Evolutionary conservation across 2,888 invertebrate genomes (phyloP).

Genomic region (Drosophila mimica): DNA sequence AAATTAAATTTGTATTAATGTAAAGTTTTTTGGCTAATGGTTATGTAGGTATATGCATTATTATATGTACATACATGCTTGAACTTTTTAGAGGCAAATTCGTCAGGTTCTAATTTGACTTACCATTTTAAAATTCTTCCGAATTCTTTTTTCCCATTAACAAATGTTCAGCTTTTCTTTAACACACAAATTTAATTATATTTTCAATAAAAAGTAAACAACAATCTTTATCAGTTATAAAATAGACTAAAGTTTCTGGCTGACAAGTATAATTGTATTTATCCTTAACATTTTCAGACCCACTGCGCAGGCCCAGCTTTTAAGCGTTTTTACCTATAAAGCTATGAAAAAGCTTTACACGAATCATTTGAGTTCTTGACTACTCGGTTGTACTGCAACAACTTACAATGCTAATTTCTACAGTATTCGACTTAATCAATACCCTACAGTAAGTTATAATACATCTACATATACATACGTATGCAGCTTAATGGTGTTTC

Average conservation of each 20-base stretch:
- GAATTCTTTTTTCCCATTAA: slow-evolving; percentile 37
- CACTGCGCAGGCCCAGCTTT: slow-evolving; percentile 55
- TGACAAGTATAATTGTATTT: slow-evolving; percentile 77
- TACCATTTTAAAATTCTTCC: slow-evolving; percentile 45
- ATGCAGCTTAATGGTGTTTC: background rate
- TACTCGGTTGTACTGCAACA: slow-evolving; percentile 2
- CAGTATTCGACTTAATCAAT: background rate
- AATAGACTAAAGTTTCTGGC: slow-evolving; percentile 60
- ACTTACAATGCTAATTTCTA: background rate
- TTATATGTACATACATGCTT: slow-evolving; percentile 16
- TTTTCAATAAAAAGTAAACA: slow-evolving; percentile 38
- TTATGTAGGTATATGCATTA: slow-evolving; percentile 2
- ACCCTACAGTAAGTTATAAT: slow-evolving; percentile 7
- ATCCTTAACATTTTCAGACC: slow-evolving; percentile 67
- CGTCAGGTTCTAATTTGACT: slow-evolving; percentile 7
- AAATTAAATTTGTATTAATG: background rate
- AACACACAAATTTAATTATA: slow-evolving; percentile 18
- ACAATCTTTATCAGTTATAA: slow-evolving; percentile 58
- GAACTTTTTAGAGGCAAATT: slow-evolving; percentile 8
- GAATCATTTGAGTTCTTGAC: slow-evolving; percentile 21
- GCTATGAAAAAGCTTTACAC: slow-evolving; percentile 58
- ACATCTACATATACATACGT: too few relatives aligned
- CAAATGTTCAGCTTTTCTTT: slow-evolving; percentile 9
- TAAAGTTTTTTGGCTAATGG: background rate
- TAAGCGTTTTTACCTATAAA: slow-evolving; percentile 38